A percentile compares a stretch with the other conserved stretches of the same genome.
These are phyloP conservation scores for Pelecanoides urinatrix DNA, from an alignment of 2,113 vertebrate species.

Conservation along the genomic window DNA sequence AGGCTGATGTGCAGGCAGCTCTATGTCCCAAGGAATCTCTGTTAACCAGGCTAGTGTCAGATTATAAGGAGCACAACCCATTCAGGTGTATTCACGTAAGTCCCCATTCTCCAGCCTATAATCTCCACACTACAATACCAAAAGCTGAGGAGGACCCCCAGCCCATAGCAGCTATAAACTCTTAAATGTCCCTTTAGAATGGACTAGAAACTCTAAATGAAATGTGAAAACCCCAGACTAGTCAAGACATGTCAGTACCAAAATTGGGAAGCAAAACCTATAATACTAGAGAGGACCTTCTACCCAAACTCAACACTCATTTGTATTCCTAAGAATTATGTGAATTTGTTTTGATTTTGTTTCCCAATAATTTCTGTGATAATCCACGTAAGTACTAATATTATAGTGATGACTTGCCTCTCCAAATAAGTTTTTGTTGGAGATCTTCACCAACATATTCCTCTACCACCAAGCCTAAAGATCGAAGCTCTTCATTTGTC, in stretches of 20 bases:
- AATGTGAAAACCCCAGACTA: not conserved
- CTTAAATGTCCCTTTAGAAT: not conserved
- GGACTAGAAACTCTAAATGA: not conserved
- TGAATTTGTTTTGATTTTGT: not conserved
- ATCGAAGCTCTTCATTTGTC: not conserved
- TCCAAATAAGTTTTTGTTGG: not conserved
- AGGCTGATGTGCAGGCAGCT: not conserved
- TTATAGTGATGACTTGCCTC: not conserved
- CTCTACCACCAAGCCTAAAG: not conserved
- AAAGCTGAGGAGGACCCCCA: not conserved
- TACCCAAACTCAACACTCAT: not conserved
- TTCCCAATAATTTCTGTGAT: not conserved
- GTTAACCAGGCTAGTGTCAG: not conserved
- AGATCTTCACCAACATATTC: not conserved
- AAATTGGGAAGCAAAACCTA: not conserved
- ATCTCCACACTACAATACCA: not conserved
- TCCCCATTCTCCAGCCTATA: not conserved
- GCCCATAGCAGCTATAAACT: not conserved
- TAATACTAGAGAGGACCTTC: not conserved
- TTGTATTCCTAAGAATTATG: not conserved
- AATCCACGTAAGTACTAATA: not conserved
- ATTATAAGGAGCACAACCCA: not conserved
- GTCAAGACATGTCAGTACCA: not conserved
- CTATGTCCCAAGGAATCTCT: not conserved
- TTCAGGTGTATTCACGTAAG: not conserved